phyloP scores from a whole-genome alignment of 53 echinoderm and acorn worm species.

The Echinometra lucunter region DNA sequence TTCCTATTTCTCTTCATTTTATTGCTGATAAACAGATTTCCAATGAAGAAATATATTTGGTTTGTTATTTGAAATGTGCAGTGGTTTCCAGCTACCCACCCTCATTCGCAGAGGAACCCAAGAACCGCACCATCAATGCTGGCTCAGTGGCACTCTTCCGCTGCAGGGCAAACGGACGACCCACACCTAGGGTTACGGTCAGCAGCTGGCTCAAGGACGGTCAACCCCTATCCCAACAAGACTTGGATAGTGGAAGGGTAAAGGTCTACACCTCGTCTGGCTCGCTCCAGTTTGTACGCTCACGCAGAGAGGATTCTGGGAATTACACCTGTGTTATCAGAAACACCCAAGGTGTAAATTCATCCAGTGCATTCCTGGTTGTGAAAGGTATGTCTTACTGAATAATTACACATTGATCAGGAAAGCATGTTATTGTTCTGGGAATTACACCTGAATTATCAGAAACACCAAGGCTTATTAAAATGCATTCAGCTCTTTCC shows the following conservation, averaged over 20 bases:
- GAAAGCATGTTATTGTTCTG: too few relatives aligned
- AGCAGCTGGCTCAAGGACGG: constrained; percentile 91
- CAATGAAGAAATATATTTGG: background rate
- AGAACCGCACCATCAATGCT: constrained; percentile 69
- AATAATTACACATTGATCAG: background rate
- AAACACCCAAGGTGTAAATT: constrained; percentile 79
- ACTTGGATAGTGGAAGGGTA: constrained; percentile 79
- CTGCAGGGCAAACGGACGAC: constrained; percentile 79
- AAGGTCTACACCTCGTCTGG: constrained; percentile 73
- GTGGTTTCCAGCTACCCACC: constrained; percentile 84
- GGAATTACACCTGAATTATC: too few relatives aligned
- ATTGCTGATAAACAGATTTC: too few relatives aligned
- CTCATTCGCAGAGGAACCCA: constrained; percentile 72
- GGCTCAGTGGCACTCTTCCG: constrained; percentile 69
- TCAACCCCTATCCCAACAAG: constrained; percentile 74
- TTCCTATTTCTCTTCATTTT: background rate
- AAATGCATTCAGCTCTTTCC: too few relatives aligned
- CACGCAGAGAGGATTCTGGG: constrained; percentile 85
- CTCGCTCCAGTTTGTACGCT: constrained; percentile 73
- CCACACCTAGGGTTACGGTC: constrained; percentile 79
- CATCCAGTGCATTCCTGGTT: constrained; percentile 70
- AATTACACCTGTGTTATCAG: constrained; percentile 85
- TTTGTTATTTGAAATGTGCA: constrained; percentile 13
- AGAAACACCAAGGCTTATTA: too few relatives aligned
- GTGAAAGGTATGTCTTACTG: constrained; percentile 78